A percentile compares a stretch with the other conserved stretches of the same genome.
Conservation (phyloP, 1,140 invertebrate species). For the Sycobia sp. region DNA sequence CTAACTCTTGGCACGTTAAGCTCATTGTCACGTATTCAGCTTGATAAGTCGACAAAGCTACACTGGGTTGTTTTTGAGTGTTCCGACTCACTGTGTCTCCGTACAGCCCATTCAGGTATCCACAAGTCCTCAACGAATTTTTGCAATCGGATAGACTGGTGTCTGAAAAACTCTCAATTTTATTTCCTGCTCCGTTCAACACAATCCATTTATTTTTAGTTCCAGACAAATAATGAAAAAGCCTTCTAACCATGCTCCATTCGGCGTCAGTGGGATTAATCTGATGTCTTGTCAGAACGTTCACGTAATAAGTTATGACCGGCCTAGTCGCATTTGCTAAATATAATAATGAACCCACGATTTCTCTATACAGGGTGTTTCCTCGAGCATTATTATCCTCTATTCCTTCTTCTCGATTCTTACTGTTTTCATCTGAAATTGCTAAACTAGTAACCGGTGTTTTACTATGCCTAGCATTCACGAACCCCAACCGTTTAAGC, state of each 20-base stretch:
- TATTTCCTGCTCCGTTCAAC: neutral
- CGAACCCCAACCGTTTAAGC: too few species aligned
- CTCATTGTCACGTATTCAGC: too few species aligned
- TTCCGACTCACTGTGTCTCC: too few species aligned
- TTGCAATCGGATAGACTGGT: conserved; percentile 28
- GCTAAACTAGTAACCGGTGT: too few species aligned
- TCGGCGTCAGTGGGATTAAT: conserved; percentile 25
- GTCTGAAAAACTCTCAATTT: conserved; percentile 18
- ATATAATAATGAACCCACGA: neutral
- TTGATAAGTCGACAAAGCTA: conserved; percentile 20
- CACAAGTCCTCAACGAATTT: conserved; percentile 15
- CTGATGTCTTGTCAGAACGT: conserved; percentile 32
- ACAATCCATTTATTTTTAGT: conserved; percentile 22
- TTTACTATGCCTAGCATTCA: too few species aligned
- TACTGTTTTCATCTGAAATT: too few species aligned
- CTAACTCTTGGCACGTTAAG: conserved; percentile 9
- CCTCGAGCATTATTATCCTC: too few species aligned
- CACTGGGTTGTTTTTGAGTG: too few species aligned
- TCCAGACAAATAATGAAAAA: conserved; percentile 27
- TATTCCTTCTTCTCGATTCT: too few species aligned
- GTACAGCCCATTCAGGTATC: conserved; percentile 16
- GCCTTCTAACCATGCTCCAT: conserved; percentile 27
- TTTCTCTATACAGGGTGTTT: neutral
- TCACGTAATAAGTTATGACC: conserved; percentile 30
- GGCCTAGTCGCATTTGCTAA: conserved; percentile 24